Evolutionary conservation across 2,888 invertebrate genomes (phyloP).

Genomic region (Cephus runcator): DNA sequence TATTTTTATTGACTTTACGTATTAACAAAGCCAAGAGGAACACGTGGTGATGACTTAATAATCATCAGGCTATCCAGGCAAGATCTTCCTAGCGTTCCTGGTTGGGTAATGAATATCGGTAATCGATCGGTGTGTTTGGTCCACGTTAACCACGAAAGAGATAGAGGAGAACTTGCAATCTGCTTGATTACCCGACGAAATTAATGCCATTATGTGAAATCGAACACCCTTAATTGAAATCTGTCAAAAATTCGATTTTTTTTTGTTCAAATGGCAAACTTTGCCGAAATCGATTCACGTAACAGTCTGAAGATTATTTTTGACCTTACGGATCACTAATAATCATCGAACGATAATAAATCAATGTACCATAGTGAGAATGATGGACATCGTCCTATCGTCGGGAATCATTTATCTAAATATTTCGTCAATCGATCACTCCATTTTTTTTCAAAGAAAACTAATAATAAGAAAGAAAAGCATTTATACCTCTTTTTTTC

Average conservation of each 20-base stretch:
- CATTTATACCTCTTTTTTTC: neutral
- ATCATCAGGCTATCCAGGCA: neutral
- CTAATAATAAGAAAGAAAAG: neutral
- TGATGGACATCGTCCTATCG: neutral
- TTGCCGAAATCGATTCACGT: neutral
- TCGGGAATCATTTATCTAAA: neutral
- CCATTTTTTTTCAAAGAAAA: neutral
- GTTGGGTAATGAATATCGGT: neutral
- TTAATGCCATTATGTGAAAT: neutral
- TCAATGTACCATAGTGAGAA: neutral
- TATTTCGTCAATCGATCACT: neutral
- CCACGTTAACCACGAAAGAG: neutral
- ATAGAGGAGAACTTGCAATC: neutral
- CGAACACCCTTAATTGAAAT: neutral
- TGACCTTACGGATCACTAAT: neutral
- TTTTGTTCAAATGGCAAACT: neutral
- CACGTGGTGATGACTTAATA: neutral
- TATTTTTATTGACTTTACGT: neutral
- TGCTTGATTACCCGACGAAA: neutral
- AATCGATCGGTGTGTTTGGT: neutral
- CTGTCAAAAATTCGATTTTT: neutral
- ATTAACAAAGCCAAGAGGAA: neutral
- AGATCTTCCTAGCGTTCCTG: neutral
- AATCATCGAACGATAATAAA: neutral
- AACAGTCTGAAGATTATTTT: neutral